A percentile compares a stretch with the other conserved stretches of the same genome.
phyloP scores from a whole-genome alignment of 2,113 vertebrate genomes.

The Gavialis gangeticus region DNA sequence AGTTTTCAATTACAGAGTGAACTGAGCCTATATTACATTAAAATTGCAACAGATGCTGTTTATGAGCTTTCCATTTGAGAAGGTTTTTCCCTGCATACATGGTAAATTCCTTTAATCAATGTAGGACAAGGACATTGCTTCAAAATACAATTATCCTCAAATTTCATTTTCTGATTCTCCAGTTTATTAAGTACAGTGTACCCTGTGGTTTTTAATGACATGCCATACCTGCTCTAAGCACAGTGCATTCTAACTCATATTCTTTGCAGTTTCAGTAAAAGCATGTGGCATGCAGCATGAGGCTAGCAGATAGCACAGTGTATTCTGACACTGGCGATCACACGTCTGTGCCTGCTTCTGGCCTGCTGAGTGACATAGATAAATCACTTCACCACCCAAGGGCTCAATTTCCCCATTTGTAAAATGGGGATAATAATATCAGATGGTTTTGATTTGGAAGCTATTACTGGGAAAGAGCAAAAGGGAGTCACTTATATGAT shows the following conservation, averaged over 20 bases:
- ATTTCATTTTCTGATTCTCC: constrained; percentile 64
- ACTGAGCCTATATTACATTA: constrained; percentile 65
- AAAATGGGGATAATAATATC: neutral
- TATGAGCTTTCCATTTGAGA: constrained; percentile 62
- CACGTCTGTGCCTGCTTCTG: constrained; percentile 12
- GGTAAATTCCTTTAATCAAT: constrained; percentile 68
- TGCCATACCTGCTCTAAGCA: constrained; percentile 64
- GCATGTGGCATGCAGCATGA: constrained; percentile 44
- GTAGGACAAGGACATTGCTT: constrained; percentile 64
- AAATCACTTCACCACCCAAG: neutral
- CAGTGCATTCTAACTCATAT: constrained; percentile 42
- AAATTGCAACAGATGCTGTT: constrained; percentile 60
- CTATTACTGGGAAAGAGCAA: too few relatives aligned
- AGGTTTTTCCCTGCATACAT: constrained; percentile 48
- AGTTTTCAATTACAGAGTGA: constrained; percentile 69
- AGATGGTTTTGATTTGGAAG: too few relatives aligned
- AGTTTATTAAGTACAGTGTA: constrained; percentile 58
- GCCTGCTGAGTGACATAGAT: neutral
- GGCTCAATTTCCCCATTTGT: neutral
- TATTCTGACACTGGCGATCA: neutral
- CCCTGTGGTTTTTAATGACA: constrained; percentile 50
- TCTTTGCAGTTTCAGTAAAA: constrained; percentile 66
- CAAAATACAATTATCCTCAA: constrained; percentile 66
- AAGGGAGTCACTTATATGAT: neutral
- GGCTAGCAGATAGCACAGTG: constrained; percentile 7